phyloP scores from a whole-genome alignment of 2,797 vertebrate species.

The Poecile montanus region DNA sequence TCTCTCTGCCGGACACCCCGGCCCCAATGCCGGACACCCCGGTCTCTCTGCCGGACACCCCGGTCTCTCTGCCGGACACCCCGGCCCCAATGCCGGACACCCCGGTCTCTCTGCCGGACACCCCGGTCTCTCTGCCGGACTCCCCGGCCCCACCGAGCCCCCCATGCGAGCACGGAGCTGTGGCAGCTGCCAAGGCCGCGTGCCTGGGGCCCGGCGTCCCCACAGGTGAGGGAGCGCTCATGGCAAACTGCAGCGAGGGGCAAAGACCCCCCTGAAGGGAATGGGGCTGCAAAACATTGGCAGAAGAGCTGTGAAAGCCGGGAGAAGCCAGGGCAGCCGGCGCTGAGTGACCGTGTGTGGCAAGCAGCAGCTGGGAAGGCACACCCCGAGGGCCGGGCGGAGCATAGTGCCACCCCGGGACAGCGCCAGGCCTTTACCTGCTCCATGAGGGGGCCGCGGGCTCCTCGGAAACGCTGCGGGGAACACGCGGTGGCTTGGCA shows the following conservation, averaged over 20 bases:
- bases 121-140: no score
- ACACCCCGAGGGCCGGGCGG: neutral
- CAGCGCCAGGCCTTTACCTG: conserved; percentile 30
- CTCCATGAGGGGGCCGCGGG: neutral
- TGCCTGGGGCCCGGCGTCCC: neutral
- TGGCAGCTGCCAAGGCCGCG: accelerated
- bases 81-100: no score
- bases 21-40: no score
- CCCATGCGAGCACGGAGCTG: neutral
- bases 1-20: no score
- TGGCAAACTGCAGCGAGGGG: neutral
- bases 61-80: no score
- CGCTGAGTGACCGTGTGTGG: accelerated
- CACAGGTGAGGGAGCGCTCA: accelerated
- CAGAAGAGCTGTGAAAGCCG: neutral
- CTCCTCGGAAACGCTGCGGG: neutral
- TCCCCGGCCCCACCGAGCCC: no score
- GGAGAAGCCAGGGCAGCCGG: neutral
- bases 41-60: neutral
- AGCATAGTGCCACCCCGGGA: neutral
- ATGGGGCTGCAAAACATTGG: neutral
- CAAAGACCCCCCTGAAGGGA: neutral
- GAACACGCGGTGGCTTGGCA: accelerated
- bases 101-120: neutral
- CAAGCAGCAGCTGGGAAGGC: neutral